Percentiles rank a stretch among this genome's conserved stretches.
phyloP scores from a whole-genome alignment of 2,797 vertebrate species.

The Gallinago stenura region DNA sequence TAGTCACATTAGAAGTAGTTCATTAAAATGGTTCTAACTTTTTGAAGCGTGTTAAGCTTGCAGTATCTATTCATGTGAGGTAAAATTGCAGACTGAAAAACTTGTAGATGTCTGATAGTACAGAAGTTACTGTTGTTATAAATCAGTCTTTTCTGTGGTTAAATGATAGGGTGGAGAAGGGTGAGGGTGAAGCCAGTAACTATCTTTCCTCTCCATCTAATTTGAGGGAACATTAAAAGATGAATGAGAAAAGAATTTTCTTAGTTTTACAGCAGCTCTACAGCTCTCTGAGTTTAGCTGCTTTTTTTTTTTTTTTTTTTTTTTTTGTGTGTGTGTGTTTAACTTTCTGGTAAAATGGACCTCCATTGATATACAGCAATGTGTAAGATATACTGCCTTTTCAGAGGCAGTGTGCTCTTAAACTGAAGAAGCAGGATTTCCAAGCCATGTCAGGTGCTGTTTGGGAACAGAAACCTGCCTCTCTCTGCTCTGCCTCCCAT shows the following conservation, averaged over 20 bases:
- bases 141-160: slow-evolving; percentile 57
- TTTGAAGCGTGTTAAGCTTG: slow-evolving; percentile 1
- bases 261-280: neutral
- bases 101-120: slow-evolving; percentile 39
- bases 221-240: slow-evolving; percentile 39
- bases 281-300: neutral
- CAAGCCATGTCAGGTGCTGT: fast-evolving
- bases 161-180: slow-evolving; percentile 51
- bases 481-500: neutral
- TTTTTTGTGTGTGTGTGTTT: no score
- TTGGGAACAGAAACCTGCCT: slow-evolving; percentile 10
- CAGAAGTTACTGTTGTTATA: slow-evolving; percentile 39
- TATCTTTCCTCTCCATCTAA: slow-evolving; percentile 36
- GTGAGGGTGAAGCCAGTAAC: slow-evolving; percentile 21
- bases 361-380: neutral
- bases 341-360: neutral
- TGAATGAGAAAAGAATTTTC: slow-evolving; percentile 20
- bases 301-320: no score
- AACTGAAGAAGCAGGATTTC: neutral
- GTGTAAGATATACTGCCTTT: neutral
- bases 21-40: slow-evolving; percentile 42
- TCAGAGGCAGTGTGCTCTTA: neutral
- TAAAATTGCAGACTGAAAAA: slow-evolving; percentile 42
- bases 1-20: slow-evolving; percentile 31
- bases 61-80: neutral